These are phyloP conservation scores for Hypomesus transpacificus DNA, from an alignment of 2,113 vertebrate genomes.

Conservation along the genomic window DNA sequence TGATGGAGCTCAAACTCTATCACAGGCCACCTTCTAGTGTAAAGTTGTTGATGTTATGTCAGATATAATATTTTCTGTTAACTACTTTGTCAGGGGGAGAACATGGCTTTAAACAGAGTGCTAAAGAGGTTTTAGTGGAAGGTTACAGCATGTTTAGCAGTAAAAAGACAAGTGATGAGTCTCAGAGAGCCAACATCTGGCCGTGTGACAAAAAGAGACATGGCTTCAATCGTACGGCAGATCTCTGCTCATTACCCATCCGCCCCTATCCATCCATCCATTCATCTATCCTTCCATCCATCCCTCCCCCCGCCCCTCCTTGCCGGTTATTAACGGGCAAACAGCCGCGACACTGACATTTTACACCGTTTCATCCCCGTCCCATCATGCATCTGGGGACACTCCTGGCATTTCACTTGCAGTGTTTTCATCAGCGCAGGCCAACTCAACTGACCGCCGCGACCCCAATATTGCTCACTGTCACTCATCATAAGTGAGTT, in stretches of 20 bases:
- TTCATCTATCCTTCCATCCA: conserved; percentile 40
- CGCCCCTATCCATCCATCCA: conserved; percentile 12
- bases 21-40: background rate
- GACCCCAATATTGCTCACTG: conserved; percentile 84
- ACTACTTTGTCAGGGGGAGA: background rate
- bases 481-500: conserved; percentile 88
- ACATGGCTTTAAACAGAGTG: conserved; percentile 9
- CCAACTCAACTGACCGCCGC: conserved; percentile 68
- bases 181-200: conserved; percentile 76
- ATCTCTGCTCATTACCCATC: conserved; percentile 75
- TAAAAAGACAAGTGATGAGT: conserved; percentile 67
- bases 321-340: conserved; percentile 79
- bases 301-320: conserved; percentile 60
- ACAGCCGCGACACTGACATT: conserved; percentile 74
- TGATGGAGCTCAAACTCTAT: background rate
- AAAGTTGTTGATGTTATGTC: conserved; percentile 42
- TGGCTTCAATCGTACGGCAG: conserved; percentile 76
- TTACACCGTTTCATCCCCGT: conserved; percentile 74
- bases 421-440: conserved; percentile 81
- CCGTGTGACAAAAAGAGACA: conserved; percentile 67
- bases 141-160: conserved; percentile 63
- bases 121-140: conserved; percentile 53
- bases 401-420: conserved; percentile 80
- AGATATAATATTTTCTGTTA: conserved; percentile 18
- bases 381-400: conserved; percentile 78